Base-by-base conservation (phyloP, 2,888 invertebrate species). In the Digitonthophagus gazella region DNA sequence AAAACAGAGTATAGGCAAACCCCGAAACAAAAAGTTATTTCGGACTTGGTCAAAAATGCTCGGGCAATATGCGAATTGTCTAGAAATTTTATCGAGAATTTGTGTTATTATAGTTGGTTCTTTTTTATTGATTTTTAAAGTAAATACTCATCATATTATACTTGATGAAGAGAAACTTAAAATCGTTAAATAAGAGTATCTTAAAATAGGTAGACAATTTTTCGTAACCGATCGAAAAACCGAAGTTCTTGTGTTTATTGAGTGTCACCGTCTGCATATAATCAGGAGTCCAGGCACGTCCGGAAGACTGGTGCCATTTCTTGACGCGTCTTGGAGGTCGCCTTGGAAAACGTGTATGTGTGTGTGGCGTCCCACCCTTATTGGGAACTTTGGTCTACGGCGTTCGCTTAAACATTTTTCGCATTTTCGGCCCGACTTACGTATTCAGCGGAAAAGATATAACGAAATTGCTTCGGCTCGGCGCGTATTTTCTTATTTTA, bases 321-420 rank as follows among this genome's bases (percentile, higher is more conserved):
- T 20, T 20, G 61, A 20, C 61, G 61, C 28, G 57, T 57, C 15
- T n/a, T 19, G n/a, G 61, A 61, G 19, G 61, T 61, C 16, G 19
- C 61, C 61, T 61, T 5, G 8, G 58, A 15, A 57, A 14, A 11
- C 15, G 11, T 61, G 61, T 20, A 16, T 61, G 61, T 61, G 61
- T 18, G 61, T 19, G 61, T 19, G 20, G 6, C 28, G 28, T 61
- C 8, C 20, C 61, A 61, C 61, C 18, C 61, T 20, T 19, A 61
- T 61, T 61, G 61, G 20, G 61, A 61, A 61, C 19, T 61, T 61
- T 61, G 19, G 18, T 61, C 61, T 18, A n/a, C 8, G 61, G 61
- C 19, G 61, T 61, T 73, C 74, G 68, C 68, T 73, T 74, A 75
- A 77, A 75, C 76, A 77, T 76, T 76, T 77, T 76, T 76, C 77